phyloP scores from a whole-genome alignment of 2,113 vertebrate genomes.

The Pluvianellus socialis region DNA sequence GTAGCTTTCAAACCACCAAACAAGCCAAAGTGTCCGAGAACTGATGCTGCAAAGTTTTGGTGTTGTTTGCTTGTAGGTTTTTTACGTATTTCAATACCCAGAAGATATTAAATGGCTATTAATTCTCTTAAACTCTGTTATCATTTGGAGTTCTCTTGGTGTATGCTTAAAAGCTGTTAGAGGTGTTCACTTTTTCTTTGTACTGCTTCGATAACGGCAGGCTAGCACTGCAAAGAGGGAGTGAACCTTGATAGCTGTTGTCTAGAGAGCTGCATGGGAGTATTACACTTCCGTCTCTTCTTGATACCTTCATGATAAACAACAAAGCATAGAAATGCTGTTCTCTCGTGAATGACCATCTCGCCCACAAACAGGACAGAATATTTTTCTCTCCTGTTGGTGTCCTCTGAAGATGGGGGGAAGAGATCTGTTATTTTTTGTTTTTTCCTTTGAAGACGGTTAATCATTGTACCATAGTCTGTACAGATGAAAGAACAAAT shows the following conservation, averaged over 20 bases:
- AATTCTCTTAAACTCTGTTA: not conserved
- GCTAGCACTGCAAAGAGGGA: too few species aligned
- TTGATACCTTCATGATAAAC: not conserved
- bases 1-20: not conserved
- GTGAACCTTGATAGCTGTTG: not conserved
- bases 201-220: rapidly evolving
- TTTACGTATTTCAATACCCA: not conserved
- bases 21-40: too few species aligned
- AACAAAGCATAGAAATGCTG: not conserved
- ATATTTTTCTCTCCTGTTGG: not conserved
- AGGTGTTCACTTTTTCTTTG: not conserved
- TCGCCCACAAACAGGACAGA: not conserved
- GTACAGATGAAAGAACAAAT: constrained; percentile 16
- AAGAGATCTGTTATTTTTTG: not conserved
- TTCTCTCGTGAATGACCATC: not conserved
- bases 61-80: not conserved
- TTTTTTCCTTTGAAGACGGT: not conserved
- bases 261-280: not conserved
- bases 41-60: not conserved
- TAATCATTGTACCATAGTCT: not conserved
- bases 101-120: not conserved
- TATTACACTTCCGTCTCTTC: not conserved
- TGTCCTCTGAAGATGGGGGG: not conserved
- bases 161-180: not conserved
- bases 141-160: not conserved